Percentiles rank a stretch among this genome's conserved stretches.
Evolutionary conservation across 2,797 vertebrate species (phyloP).

Genomic region (Centropyge bicolor): DNA sequence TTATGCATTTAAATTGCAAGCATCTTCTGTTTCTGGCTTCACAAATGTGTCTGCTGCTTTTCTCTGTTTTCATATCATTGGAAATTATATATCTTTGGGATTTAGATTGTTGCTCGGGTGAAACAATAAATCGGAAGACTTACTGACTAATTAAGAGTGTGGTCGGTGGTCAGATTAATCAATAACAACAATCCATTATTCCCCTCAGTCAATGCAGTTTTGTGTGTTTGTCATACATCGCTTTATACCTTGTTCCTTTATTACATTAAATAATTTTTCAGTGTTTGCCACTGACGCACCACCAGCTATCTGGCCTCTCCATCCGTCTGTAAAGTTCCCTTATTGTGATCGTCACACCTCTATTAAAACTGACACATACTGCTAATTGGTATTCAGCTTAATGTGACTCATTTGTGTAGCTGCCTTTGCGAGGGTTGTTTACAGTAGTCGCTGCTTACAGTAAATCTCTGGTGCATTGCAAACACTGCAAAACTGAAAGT

Average conservation of each 20-base stretch:
- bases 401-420: slow-evolving; percentile 35
- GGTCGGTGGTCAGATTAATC: background rate
- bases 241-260: background rate
- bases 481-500: slow-evolving; percentile 3
- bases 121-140: background rate
- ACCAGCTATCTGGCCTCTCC: slow-evolving; percentile 23
- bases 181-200: background rate
- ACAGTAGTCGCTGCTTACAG: slow-evolving; percentile 5
- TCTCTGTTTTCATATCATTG: background rate
- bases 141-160: background rate
- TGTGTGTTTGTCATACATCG: background rate
- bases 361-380: slow-evolving; percentile 29
- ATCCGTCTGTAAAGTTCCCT: slow-evolving; percentile 5
- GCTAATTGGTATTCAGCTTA: slow-evolving; percentile 43
- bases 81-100: background rate
- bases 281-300: background rate
- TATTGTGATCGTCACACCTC: slow-evolving; percentile 30
- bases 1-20: background rate
- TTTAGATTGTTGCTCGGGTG: too few relatives aligned
- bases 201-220: background rate
- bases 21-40: background rate
- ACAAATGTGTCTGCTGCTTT: background rate
- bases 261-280: background rate
- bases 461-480: slow-evolving; percentile 7
- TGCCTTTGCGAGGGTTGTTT: slow-evolving; percentile 4